Percentiles rank a stretch among this genome's conserved stretches.
Conservation (phyloP, 1,140 invertebrate species). For the Philotrypesis tridentata region DNA sequence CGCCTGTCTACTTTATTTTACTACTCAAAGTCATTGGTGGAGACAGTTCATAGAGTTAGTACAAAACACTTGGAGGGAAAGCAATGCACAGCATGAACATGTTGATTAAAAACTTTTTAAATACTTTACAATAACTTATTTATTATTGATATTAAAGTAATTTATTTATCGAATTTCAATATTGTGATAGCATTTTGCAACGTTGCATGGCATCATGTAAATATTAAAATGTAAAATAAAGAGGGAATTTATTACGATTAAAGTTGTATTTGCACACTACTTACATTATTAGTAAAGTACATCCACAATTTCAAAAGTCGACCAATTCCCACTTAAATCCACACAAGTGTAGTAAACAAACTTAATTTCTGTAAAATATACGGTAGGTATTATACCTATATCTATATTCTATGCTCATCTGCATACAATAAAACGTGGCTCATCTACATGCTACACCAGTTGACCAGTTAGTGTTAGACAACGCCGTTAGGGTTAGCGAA, state of each 20-base stretch:
- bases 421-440: not conserved
- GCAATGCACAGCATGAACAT: slow-evolving; percentile 89
- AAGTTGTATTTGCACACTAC: no score
- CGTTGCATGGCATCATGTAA: slow-evolving; percentile 11
- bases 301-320: not conserved
- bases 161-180: not conserved
- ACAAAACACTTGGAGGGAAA: slow-evolving; percentile 92
- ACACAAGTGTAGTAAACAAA: not conserved
- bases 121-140: slow-evolving; percentile 25
- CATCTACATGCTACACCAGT: not conserved
- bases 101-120: slow-evolving; percentile 67
- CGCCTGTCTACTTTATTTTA: slow-evolving; percentile 84
- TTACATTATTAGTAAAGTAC: no score
- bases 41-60: slow-evolving; percentile 87
- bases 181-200: slow-evolving; percentile 7
- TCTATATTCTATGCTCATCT: not conserved
- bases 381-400: no score
- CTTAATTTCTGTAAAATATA: no score
- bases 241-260: not conserved
- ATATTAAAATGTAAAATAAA: slow-evolving; percentile 26
- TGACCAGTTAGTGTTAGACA: not conserved
- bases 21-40: slow-evolving; percentile 86
- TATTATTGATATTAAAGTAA: slow-evolving; percentile 13
- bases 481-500: no score
- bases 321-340: not conserved